Conservation (phyloP, 2,888 invertebrate species). For the Chymomyza amoena region DNA sequence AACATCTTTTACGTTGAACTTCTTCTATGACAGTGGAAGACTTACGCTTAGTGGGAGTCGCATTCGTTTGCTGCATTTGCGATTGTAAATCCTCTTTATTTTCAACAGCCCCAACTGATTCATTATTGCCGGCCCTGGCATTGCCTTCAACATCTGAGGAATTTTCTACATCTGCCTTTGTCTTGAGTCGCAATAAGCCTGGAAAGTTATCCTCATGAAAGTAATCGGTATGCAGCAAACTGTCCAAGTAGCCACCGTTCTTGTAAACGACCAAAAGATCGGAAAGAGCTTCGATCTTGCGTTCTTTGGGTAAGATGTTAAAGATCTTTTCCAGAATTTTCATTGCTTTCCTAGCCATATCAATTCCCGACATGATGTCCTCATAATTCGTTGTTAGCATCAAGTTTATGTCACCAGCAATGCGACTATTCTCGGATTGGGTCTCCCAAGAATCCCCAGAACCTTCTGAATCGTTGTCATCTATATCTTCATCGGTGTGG, state of each 20-base stretch:
- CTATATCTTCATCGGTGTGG: slow-evolving; percentile 83
- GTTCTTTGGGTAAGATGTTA: slow-evolving; percentile 86
- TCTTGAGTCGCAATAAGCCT: slow-evolving; percentile 84
- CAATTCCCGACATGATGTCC: slow-evolving; percentile 87
- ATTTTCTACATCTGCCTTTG: background rate
- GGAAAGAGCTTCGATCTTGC: slow-evolving; percentile 87
- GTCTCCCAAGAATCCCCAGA: slow-evolving; percentile 92
- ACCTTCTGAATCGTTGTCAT: slow-evolving; percentile 79
- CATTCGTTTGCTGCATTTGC: slow-evolving; percentile 1
- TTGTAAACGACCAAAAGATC: slow-evolving; percentile 90
- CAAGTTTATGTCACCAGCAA: slow-evolving; percentile 60
- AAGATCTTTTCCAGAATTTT: slow-evolving; percentile 88
- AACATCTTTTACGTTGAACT: slow-evolving; percentile 32
- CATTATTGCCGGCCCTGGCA: background rate
- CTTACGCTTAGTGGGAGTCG: slow-evolving; percentile 61
- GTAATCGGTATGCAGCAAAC: slow-evolving; percentile 90
- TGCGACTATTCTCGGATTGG: slow-evolving; percentile 82
- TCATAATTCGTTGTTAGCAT: slow-evolving; percentile 80
- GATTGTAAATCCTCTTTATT: slow-evolving; percentile 6
- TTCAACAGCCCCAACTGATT: background rate
- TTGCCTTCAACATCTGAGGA: background rate
- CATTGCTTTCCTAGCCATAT: slow-evolving; percentile 87
- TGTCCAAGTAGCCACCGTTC: slow-evolving; percentile 91
- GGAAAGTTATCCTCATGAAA: slow-evolving; percentile 91
- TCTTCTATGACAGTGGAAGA: slow-evolving; percentile 51